phyloP scores from a whole-genome alignment of 2,888 invertebrate species.

The Lasiommata megera region DNA sequence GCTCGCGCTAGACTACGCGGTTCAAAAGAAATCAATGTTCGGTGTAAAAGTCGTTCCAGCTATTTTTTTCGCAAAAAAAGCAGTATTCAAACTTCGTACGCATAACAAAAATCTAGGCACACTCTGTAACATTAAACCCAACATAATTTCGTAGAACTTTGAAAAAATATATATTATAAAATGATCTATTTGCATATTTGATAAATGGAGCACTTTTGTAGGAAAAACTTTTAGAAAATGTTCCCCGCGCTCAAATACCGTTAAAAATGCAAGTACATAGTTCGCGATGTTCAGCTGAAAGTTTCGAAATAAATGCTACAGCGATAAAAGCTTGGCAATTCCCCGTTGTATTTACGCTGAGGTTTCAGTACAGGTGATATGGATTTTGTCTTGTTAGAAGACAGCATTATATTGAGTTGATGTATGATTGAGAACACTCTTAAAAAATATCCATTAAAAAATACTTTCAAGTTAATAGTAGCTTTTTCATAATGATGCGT shows the following conservation, averaged over 20 bases:
- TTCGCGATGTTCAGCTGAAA: conserved; percentile 18
- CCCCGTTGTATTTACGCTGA: not conserved
- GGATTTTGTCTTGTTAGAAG: not conserved
- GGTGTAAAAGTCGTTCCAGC: too few species aligned
- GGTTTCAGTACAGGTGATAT: not conserved
- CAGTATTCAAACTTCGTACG: too few species aligned
- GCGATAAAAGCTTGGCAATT: conserved; percentile 16
- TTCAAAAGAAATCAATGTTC: too few species aligned
- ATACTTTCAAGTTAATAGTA: too few species aligned
- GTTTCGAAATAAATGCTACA: conserved; percentile 22
- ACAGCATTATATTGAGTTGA: not conserved
- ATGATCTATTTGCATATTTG: conserved; percentile 19
- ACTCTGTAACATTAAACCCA: not conserved
- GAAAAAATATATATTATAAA: conserved; percentile 18
- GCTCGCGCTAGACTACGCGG: too few species aligned
- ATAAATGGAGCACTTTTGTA: conserved; percentile 22
- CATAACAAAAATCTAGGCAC: not conserved
- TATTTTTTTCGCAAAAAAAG: too few species aligned
- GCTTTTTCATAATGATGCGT: too few species aligned
- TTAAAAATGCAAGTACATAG: conserved; percentile 21
- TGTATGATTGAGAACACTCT: too few species aligned
- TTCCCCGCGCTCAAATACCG: conserved; percentile 18
- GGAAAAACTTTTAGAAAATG: conserved; percentile 21
- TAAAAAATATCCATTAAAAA: too few species aligned
- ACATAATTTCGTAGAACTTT: not conserved